Base-by-base conservation (phyloP, 2,113 vertebrate species). In the Entelurus aequoreus region DNA sequence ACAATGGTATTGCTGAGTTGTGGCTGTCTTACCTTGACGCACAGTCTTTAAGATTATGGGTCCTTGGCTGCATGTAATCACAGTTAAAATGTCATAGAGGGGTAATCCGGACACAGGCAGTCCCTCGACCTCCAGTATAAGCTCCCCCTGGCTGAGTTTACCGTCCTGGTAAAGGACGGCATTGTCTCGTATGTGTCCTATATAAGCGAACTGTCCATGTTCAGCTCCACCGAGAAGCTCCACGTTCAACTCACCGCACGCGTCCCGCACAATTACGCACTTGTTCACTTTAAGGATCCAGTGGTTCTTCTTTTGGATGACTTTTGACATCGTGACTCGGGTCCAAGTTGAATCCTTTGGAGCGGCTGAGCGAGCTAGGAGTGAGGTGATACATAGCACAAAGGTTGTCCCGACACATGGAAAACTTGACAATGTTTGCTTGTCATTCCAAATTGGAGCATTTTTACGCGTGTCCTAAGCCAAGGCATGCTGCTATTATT, bases 41-140 rank as follows among this genome's bases (percentile, higher is more conserved):
- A 97, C 96, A 82, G 92, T 90, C 86, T 88, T 95, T 68, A 97
- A 83, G 79, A 89, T 87, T 89, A 95, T 69, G 36, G 93, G 91
- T 53, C 90, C 92, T 77, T 87, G 78, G 89, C 91, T 92, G 88
- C 84, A 90, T 56, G 92, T 88, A 62, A 97, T 83, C 79, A 95
- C 80, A 13, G 87, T 86, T 77, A 90, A 81, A 57, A 97, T 92
- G 79, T 98, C 96, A 77, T 97, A 96, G 36, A 91, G 92, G 38
- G 96, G 96, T 87, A 98, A 86, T 63, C 95, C 96, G 14, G 96
- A 92, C 82, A 97, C 94, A 11, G 93, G 85, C 59, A 94, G 64
- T n/a, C 93, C 94, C 75, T 94, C 93, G 19, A 97, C 93, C 71
- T 95, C 94, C 90, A 98, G 84, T 35, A 98, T 83, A 60, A 97